Evolutionary conservation across 1,140 invertebrate genomes (phyloP), one percentile per base, ranked within the genome.

Genomic region (Drosophila sp.): DNA sequence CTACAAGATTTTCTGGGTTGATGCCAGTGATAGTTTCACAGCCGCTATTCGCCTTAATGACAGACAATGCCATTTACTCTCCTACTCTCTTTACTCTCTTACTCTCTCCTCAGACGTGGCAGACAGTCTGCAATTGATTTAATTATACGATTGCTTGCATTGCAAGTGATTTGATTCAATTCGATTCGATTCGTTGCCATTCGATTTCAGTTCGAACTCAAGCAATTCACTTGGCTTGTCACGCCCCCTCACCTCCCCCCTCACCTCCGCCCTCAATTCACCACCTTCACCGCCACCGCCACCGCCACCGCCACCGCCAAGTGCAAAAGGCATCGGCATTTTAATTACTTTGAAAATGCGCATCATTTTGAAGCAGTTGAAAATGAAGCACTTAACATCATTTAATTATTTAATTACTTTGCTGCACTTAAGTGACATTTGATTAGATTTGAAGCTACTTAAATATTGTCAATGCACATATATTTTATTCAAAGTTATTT

Each of bases 1-100:
- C 65, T 70, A 82, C 82, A 84, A 73, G 81, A 78, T 86, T 78
- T 72, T 53, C 14, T 48, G 45, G 16, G 7, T 21, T 7, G 11
- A 57, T 53, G 38, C 29, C 53, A 62, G 34, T 41, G 61, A 50
- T 61, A 64, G 67, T 78, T 58, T 75, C 61, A 46, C 43, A 9
- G 25, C 7, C 14, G n/a, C 36, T n/a, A n/a, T n/a, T n/a, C 9
- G 13, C n/a, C 21, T 4, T 1, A 2, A 46, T 1, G 21, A 11
- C 9, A 61, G 66, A 32, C 46, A 46, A 14, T 48, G 57, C 29
- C n/a, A n/a, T n/a, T n/a, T n/a, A n/a, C n/a, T n/a, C n/a, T n/a
- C n/a, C n/a, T n/a, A n/a, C n/a, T n/a, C n/a, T n/a, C n/a, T n/a
- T n/a, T n/a, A n/a, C n/a, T n/a, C n/a, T n/a, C 56, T 25, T 4